Base-by-base conservation (phyloP, 2,797 vertebrate species). In the Fratercula arctica region DNA sequence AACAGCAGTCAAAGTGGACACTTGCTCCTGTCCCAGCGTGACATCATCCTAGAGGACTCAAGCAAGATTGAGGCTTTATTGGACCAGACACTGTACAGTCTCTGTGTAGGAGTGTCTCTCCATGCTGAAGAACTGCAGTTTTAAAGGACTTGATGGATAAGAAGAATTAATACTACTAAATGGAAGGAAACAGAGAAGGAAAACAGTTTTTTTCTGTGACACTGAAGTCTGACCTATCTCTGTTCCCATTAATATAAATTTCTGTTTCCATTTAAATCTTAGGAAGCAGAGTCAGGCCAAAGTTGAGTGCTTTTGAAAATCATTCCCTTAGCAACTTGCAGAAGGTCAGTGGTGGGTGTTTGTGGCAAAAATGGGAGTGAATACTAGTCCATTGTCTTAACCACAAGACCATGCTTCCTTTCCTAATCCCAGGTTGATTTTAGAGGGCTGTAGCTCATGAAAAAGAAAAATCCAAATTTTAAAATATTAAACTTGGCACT, bases 321-420 rank as follows among this genome's bases (percentile, higher is more conserved):
- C 66, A 73, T 10, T 93, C 90, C 85, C 90, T 78, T 83, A 92
- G 85, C 82, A 91, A 33, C 45, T 94, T 87, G 41, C 51, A 1
- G 37, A 92, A 96, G 92, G 92, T 92, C 93, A 91, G 54, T 67
- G 48, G 88, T 93, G 81, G 86, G 75, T 89, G 93, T 93, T 95
- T 95, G 93, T 87, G 86, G 94, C 86, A 94, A 81, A 92, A 90
- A 80, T 66, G 59, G 33, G 54, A 96, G 81, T 45, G 82, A 94
- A 92, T 85, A 53, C n/a, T 91, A 59, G 26, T 70, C 46, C 8
- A 3, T 82, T 94, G 86, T 87, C 75, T 81, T 75, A 93, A 93
- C 89, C 90, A 90, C 88, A 90, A 93, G 75, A 90, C 60, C 45
- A 10, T 39, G 33, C 72, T 93, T 96, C 94, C 86, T 95, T 48